Conservation (phyloP, 2,888 invertebrate species). For the Perithous albicinctus region DNA sequence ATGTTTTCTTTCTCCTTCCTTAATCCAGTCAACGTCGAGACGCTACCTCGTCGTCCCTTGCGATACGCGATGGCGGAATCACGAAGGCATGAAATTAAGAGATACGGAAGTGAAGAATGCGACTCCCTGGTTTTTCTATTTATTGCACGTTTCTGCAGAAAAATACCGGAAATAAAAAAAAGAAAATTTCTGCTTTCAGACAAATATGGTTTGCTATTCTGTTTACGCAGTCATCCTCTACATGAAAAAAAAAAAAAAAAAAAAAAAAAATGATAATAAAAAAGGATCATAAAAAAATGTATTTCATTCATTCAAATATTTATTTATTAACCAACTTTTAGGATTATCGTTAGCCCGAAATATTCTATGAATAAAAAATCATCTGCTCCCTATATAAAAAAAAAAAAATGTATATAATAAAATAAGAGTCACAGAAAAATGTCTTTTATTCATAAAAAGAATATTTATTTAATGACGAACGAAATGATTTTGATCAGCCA, state of each 20-base stretch:
- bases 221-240: slow-evolving; percentile 19
- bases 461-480: too few relatives aligned
- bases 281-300: neutral
- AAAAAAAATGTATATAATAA: too few relatives aligned
- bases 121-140: neutral
- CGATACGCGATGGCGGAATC: slow-evolving; percentile 52
- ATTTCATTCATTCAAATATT: too few relatives aligned
- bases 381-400: too few relatives aligned
- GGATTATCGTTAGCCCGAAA: slow-evolving; percentile 19
- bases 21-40: slow-evolving; percentile 47
- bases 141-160: slow-evolving; percentile 6
- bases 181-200: slow-evolving; percentile 23
- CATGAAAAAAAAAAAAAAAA: neutral
- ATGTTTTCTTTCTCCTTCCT: slow-evolving; percentile 19
- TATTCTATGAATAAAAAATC: slow-evolving; percentile 10
- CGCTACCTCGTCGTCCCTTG: slow-evolving; percentile 9
- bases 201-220: slow-evolving; percentile 45
- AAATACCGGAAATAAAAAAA: slow-evolving; percentile 49
- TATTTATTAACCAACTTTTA: too few relatives aligned
- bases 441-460: too few relatives aligned
- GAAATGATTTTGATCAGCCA: too few relatives aligned
- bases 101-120: slow-evolving; percentile 55
- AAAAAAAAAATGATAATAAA: too few relatives aligned
- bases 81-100: slow-evolving; percentile 71
- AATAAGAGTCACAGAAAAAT: too few relatives aligned